A percentile compares a stretch with the other conserved stretches of the same genome.
Conservation (phyloP, 2,113 vertebrate genomes). For the Arenaria interpres region DNA sequence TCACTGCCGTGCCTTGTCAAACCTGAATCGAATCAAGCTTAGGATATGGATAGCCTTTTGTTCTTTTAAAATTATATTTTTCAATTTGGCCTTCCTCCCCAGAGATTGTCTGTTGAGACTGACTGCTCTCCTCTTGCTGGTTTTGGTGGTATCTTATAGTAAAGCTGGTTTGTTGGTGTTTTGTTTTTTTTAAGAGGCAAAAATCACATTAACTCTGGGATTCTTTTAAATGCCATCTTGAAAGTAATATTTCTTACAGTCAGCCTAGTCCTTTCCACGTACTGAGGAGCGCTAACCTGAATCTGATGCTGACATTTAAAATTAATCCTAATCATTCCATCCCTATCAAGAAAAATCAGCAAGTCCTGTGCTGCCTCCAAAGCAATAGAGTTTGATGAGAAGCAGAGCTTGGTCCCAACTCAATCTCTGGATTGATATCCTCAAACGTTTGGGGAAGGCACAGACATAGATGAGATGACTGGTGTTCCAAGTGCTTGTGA, state of each 20-base stretch:
- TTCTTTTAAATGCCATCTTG: constrained; percentile 27
- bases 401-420: background rate
- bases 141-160: background rate
- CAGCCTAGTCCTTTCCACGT: background rate
- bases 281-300: background rate
- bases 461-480: background rate
- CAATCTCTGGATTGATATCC: background rate
- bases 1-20: background rate
- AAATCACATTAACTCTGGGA: background rate
- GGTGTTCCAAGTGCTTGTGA: background rate
- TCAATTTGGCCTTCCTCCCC: background rate
- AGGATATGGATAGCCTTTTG: background rate
- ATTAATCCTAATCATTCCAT: background rate
- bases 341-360: background rate
- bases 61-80: background rate
- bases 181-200: background rate
- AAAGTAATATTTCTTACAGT: background rate
- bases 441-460: background rate
- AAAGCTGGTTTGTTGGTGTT: background rate
- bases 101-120: background rate
- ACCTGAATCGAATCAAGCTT: background rate
- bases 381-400: background rate
- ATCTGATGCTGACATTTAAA: background rate
- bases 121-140: background rate
- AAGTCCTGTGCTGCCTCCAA: background rate